Evolutionary conservation across 2,797 vertebrate species (phyloP).

Genomic region (Epinephelus awoara): DNA sequence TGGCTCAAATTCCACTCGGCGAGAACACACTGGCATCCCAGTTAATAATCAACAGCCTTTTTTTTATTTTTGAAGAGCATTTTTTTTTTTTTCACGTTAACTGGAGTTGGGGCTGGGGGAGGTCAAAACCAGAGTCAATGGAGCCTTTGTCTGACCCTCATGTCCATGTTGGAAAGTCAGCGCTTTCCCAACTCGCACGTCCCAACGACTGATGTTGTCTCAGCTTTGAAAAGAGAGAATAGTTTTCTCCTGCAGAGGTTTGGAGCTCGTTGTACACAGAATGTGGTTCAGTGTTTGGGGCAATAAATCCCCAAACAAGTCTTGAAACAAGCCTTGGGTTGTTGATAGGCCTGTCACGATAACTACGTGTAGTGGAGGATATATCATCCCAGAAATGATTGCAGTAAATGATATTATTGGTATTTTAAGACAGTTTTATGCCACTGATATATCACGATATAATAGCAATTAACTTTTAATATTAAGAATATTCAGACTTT

Average conservation of each 20-base stretch:
- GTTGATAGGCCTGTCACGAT: neutral
- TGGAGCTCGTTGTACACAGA: constrained; percentile 8
- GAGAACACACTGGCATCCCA: constrained; percentile 66
- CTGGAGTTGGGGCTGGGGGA: constrained; percentile 58
- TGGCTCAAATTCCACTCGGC: constrained; percentile 68
- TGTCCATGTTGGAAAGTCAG: constrained; percentile 51
- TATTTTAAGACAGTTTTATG: too few relatives aligned
- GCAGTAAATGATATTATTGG: too few relatives aligned
- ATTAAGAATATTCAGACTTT: too few relatives aligned
- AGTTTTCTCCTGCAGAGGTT: constrained; percentile 19
- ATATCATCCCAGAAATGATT: too few relatives aligned
- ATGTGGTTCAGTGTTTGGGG: constrained; percentile 17
- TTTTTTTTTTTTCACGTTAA: constrained; percentile 66
- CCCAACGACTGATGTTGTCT: constrained; percentile 49
- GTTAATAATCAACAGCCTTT: constrained; percentile 80
- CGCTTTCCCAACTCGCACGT: constrained; percentile 45
- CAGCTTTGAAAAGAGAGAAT: constrained; percentile 39
- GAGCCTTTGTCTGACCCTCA: constrained; percentile 68
- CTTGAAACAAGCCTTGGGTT: constrained; percentile 18
- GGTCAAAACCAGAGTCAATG: constrained; percentile 70
- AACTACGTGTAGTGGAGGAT: too few relatives aligned
- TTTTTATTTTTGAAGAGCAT: constrained; percentile 46
- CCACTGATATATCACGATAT: too few relatives aligned
- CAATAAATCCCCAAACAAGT: constrained; percentile 11
- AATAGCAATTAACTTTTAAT: too few relatives aligned